phyloP scores from a whole-genome alignment of 37 sponge, comb jelly and placozoan species.

The Eunapius fragilis region DNA sequence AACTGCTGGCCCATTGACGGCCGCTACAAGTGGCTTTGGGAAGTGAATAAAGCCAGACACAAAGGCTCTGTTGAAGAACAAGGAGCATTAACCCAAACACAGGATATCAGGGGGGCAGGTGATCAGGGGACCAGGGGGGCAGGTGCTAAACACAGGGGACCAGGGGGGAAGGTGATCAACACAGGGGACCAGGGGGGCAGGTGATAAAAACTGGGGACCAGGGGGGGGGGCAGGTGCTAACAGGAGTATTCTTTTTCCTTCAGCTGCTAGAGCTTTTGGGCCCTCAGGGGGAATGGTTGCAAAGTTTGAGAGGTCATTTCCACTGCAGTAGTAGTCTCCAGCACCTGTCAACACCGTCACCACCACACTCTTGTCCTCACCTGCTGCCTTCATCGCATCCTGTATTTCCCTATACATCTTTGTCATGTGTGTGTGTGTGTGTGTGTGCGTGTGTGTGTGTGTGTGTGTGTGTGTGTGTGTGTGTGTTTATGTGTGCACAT shows the following conservation, averaged over 20 bases:
- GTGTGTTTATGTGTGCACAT: neutral
- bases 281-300: constrained; percentile 73
- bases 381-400: constrained; percentile 58
- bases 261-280: constrained; percentile 74
- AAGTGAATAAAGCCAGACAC: constrained; percentile 91
- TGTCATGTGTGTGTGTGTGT: neutral
- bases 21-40: constrained; percentile 93
- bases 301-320: constrained; percentile 94
- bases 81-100: no score
- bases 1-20: constrained; percentile 98
- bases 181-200: neutral
- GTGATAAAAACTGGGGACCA: no score
- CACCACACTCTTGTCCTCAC: constrained; percentile 58
- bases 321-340: constrained; percentile 95
- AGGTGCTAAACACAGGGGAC: no score
- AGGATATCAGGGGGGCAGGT: no score
- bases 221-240: no score
- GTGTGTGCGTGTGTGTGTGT: neutral
- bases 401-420: constrained; percentile 88
- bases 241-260: constrained; percentile 44
- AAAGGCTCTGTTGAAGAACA: constrained; percentile 64
- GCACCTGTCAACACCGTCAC: constrained; percentile 83
- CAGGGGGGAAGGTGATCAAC: neutral
- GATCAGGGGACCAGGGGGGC: no score
- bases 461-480: neutral